Evolutionary conservation across 2,113 vertebrate species (phyloP).

Genomic region (Macroglossus sobrinus): DNA sequence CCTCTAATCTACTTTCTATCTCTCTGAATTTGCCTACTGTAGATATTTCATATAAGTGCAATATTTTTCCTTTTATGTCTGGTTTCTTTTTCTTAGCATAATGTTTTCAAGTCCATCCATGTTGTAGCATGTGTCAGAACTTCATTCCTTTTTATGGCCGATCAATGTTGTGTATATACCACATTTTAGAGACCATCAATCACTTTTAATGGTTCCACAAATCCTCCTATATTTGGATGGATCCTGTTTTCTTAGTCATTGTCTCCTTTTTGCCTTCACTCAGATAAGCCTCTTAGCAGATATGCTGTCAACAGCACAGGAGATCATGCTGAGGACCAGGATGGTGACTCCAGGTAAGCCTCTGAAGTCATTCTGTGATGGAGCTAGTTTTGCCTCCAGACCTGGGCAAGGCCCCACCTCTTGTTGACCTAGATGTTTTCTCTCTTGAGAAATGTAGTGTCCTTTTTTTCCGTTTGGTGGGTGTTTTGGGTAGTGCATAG

Average conservation of each 20-base stretch:
- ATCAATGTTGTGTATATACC: background rate
- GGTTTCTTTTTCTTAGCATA: background rate
- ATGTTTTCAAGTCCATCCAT: background rate
- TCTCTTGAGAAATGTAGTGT: background rate
- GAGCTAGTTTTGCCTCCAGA: background rate
- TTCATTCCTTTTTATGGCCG: background rate
- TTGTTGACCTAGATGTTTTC: background rate
- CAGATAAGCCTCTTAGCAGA: conserved; percentile 93
- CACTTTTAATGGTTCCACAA: background rate
- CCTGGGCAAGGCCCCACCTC: background rate
- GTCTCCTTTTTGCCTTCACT: conserved; percentile 54
- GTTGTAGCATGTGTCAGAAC: background rate
- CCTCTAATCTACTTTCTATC: background rate
- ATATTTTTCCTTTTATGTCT: background rate
- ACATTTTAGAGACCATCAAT: background rate
- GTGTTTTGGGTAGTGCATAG: background rate
- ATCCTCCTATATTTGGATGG: background rate
- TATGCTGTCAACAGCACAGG: conserved; percentile 90
- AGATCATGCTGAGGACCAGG: conserved; percentile 91
- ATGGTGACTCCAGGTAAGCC: conserved; percentile 94
- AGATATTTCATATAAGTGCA: background rate
- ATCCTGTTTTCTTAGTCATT: background rate
- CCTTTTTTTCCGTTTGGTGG: background rate
- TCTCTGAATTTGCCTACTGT: background rate
- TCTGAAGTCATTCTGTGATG: background rate